Evolutionary conservation across 2,113 vertebrate species (phyloP).

Genomic region (Seriola rivoliana): DNA sequence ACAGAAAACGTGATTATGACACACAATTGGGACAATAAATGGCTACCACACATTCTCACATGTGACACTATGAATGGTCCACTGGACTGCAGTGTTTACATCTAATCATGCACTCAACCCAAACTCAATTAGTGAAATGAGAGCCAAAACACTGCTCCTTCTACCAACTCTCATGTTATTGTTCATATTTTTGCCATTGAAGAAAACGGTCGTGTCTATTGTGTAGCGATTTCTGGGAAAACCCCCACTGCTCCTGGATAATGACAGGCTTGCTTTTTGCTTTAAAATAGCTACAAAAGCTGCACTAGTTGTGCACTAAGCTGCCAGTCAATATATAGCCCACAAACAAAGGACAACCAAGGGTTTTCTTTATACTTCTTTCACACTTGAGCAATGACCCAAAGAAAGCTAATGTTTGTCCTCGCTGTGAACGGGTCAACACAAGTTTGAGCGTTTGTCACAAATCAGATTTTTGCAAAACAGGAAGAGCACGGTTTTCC

Average conservation of each 20-base stretch:
- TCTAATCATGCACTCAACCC: constrained; percentile 48
- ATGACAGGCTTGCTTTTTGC: constrained; percentile 66
- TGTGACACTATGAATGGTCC: constrained; percentile 29
- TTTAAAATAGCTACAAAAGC: constrained; percentile 67
- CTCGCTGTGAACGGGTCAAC: constrained; percentile 28
- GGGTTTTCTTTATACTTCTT: constrained; percentile 40
- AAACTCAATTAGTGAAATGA: constrained; percentile 63
- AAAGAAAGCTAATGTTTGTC: constrained; percentile 19
- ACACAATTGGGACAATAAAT: constrained; percentile 39
- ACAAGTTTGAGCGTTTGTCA: background rate
- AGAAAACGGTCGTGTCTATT: constrained; percentile 48
- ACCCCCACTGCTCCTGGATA: constrained; percentile 64
- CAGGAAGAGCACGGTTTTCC: background rate
- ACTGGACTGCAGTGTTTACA: background rate
- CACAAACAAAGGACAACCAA: constrained; percentile 53
- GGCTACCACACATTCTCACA: constrained; percentile 26
- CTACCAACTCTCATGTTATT: constrained; percentile 49
- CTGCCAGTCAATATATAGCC: constrained; percentile 48
- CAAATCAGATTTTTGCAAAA: background rate
- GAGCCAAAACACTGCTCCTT: constrained; percentile 41
- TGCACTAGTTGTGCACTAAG: constrained; percentile 16
- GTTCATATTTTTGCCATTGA: constrained; percentile 31
- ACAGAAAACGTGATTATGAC: constrained; percentile 32
- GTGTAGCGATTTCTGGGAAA: constrained; percentile 68
- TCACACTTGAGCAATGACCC: constrained; percentile 45